Base-by-base conservation (phyloP, 2,888 invertebrate genomes). In the Netelia virgata region DNA sequence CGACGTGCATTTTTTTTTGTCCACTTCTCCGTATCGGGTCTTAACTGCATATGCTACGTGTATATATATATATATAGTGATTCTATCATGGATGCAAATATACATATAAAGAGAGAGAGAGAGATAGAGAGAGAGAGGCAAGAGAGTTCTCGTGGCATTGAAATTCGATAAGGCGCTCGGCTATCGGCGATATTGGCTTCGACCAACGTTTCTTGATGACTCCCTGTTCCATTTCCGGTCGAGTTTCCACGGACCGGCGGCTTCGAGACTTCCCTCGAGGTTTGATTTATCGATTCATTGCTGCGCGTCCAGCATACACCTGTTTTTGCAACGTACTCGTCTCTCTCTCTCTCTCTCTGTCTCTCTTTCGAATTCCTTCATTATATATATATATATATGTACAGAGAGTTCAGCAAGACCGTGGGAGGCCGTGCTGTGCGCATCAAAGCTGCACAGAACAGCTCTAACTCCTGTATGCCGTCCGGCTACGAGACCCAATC, bases 221-320 rank as follows among this genome's bases (percentile, higher is more conserved):
- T 82, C 82, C 92, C 92, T 92, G 90, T 81, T 92, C 90, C 89
- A 88, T 89, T 92, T 92, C 92, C 92, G 92, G 92, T 92, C 90
- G 90, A 89, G 88, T 91, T 92, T 92, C 89, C 89, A 88, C 88
- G 87, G 87, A 86, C 86, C 80, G 86, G 79, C 86, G 83, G 76
- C 70, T 86, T 84, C 74, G 73, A 84, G 78, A 70, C 80, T 73
- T 68, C 72, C 61, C 73, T 76, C 64, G 73, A 57, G 20, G 77
- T 90, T 90, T 89, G 88, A 91, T 90, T 89, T 88, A 90, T 91
- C 87, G 90, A 91, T 90, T 90, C 83, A 36, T 80, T 63, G 76
- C 8, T 50, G 20, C 55, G 14, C 50, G 53, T 10, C 9, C 14
- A 23, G 10, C 75, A 5, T 14, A 11, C 66, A 16, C 11, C 41